Conservation (phyloP, 2,888 invertebrate genomes). For the Fabriciana adippe region DNA sequence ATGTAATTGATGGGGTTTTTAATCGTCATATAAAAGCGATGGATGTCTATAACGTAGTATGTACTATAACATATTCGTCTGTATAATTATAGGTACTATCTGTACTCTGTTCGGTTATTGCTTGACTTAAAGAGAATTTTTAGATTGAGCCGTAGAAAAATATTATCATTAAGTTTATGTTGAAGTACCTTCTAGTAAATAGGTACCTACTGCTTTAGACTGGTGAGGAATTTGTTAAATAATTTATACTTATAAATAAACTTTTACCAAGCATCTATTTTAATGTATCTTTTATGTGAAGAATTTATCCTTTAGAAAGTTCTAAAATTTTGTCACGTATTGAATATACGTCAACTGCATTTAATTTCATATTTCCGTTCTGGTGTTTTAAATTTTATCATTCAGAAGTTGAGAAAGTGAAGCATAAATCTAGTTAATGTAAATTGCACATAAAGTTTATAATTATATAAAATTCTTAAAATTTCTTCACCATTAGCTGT, state of each 20-base stretch:
- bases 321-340: constrained; percentile 19
- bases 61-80: too few species aligned
- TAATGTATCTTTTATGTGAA: constrained; percentile 18
- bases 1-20: constrained; percentile 22
- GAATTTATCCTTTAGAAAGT: constrained; percentile 27
- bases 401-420: background rate
- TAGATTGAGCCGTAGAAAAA: too few species aligned
- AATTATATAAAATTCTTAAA: too few species aligned
- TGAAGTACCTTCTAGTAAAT: background rate
- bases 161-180: too few species aligned
- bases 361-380: constrained; percentile 14
- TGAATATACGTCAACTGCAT: constrained; percentile 14
- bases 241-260: background rate
- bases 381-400: constrained; percentile 8
- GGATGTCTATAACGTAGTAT: constrained; percentile 6
- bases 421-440: background rate
- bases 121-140: too few species aligned
- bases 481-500: too few species aligned
- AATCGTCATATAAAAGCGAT: constrained; percentile 7
- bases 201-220: background rate
- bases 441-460: too few species aligned
- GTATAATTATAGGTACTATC: too few species aligned
- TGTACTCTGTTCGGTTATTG: too few species aligned
- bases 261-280: constrained; percentile 18
- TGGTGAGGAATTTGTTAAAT: background rate